A percentile compares a stretch with the other conserved stretches of the same genome.
phyloP scores from a whole-genome alignment of 1,140 invertebrate species.

The Radopholus similis region DNA sequence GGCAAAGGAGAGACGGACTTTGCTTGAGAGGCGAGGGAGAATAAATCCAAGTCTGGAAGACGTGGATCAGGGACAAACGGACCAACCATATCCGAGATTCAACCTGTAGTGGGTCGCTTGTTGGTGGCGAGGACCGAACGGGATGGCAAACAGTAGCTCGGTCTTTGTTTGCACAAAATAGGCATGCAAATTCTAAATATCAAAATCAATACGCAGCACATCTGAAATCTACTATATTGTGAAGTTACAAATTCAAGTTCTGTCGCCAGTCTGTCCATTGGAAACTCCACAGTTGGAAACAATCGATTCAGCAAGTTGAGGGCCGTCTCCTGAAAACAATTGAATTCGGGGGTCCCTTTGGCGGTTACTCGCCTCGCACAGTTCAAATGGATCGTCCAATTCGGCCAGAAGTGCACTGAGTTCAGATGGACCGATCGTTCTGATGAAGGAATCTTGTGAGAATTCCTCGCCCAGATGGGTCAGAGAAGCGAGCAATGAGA shows the following conservation, averaged over 20 bases:
- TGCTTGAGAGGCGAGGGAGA: slow-evolving; percentile 2
- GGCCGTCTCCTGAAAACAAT: slow-evolving; percentile 3
- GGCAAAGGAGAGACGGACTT: not conserved
- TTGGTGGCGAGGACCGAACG: slow-evolving; percentile 1
- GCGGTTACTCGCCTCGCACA: not conserved
- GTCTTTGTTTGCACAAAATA: not conserved
- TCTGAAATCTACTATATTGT: too few relatives aligned
- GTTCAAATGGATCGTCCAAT: slow-evolving; percentile 13
- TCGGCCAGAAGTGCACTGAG: not conserved
- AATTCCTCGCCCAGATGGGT: not conserved
- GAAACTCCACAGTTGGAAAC: not conserved
- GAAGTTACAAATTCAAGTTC: not conserved
- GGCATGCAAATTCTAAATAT: not conserved
- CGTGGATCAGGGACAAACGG: not conserved
- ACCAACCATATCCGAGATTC: not conserved
- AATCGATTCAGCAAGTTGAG: not conserved
- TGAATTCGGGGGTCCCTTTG: not conserved
- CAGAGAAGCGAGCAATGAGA: not conserved
- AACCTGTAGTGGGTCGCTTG: slow-evolving; percentile 6
- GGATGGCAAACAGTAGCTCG: not conserved
- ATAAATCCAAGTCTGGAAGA: not conserved
- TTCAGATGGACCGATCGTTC: not conserved
- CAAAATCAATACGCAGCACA: not conserved
- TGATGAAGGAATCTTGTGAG: not conserved
- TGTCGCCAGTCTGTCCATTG: not conserved